A percentile compares a stretch with the other conserved stretches of the same genome.
Conservation (phyloP, 2,888 invertebrate species). For the Cepaea hortensis region DNA sequence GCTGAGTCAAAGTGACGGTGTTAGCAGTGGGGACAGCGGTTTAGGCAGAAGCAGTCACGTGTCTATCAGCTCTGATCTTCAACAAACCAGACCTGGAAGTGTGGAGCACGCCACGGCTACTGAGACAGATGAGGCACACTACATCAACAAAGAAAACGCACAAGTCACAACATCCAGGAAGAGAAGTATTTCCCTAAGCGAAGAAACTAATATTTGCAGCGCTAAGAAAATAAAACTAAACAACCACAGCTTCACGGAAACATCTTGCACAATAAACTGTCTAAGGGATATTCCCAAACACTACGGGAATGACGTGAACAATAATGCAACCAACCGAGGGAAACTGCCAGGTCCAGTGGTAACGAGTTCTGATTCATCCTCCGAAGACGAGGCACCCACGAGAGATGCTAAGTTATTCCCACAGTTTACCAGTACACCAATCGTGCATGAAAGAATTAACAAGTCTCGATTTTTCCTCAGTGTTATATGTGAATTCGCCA, state of each 20-base stretch:
- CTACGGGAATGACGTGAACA: background rate
- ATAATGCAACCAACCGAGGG: background rate
- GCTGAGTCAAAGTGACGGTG: background rate
- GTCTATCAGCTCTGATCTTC: background rate
- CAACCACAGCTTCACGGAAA: too few species aligned
- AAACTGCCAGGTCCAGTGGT: background rate
- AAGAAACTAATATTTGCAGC: background rate
- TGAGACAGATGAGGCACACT: background rate
- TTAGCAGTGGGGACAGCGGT: conserved; percentile 21
- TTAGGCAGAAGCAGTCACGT: conserved; percentile 2
- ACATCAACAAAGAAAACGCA: background rate
- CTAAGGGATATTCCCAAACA: background rate
- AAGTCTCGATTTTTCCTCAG: background rate
- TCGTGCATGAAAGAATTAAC: background rate
- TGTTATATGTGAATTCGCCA: background rate
- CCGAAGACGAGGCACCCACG: background rate
- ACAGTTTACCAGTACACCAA: background rate
- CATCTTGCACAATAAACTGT: background rate
- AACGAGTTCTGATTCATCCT: background rate
- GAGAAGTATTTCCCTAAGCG: background rate
- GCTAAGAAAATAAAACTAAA: background rate
- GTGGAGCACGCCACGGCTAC: background rate
- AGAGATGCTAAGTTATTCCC: background rate
- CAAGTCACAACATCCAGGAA: background rate
- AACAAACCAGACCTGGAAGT: background rate